Percentiles rank a stretch among this genome's conserved stretches.
Evolutionary conservation across 2,113 vertebrate genomes (phyloP).

Genomic region (Petromus typicus): DNA sequence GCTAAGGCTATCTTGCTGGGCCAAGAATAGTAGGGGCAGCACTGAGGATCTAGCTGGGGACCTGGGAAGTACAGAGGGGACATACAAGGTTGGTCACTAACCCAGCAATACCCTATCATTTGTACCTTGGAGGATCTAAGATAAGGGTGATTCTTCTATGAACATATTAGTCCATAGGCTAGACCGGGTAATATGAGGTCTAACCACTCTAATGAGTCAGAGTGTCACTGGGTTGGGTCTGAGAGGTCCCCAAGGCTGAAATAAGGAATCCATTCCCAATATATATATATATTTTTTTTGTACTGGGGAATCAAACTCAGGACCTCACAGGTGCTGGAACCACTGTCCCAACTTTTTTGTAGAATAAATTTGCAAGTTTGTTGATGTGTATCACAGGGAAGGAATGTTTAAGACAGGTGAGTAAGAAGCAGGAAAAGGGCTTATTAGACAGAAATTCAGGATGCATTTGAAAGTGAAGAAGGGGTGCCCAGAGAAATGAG

Average conservation of each 20-base stretch:
- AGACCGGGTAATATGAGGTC: neutral
- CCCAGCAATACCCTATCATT: neutral
- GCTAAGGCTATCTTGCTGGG: neutral
- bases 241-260: neutral
- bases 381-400: neutral
- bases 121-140: neutral
- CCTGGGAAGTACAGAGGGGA: neutral
- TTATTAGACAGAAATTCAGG: neutral
- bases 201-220: neutral
- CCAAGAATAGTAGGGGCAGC: neutral
- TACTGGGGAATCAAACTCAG: too few relatives aligned
- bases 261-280: neutral
- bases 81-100: neutral
- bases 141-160: neutral
- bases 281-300: too few relatives aligned
- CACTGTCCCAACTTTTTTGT: neutral
- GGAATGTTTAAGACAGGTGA: neutral
- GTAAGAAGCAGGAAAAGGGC: neutral
- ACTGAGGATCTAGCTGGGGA: neutral
- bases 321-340: too few relatives aligned
- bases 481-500: neutral
- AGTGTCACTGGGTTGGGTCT: neutral
- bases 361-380: neutral
- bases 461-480: neutral
- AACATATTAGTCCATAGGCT: neutral